Conservation (phyloP, 2,888 invertebrate genomes). For the Acheta domesticus region DNA sequence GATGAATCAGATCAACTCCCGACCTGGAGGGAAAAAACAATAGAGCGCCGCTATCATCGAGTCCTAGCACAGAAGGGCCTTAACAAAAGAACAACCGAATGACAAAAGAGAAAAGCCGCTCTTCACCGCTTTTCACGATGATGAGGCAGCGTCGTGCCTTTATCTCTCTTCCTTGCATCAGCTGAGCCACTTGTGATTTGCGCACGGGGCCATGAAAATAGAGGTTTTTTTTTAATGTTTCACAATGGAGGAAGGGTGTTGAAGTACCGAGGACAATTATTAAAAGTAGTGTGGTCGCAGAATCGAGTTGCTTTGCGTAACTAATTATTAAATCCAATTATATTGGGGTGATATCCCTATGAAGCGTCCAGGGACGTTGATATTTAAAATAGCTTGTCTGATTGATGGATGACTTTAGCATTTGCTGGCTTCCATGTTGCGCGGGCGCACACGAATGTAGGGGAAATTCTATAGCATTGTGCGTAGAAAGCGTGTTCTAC, state of each 20-base stretch:
- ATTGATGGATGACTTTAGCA: not conserved
- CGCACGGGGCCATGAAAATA: not conserved
- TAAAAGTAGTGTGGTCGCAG: not conserved
- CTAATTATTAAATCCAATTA: slow-evolving; percentile 2
- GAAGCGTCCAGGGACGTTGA: slow-evolving; percentile 9
- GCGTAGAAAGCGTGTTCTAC: not conserved
- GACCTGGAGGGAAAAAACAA: slow-evolving; percentile 11
- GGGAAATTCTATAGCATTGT: slow-evolving; percentile 11
- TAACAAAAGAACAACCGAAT: slow-evolving; percentile 18
- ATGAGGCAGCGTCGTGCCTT: slow-evolving; percentile 7
- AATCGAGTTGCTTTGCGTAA: not conserved
- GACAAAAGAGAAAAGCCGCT: slow-evolving; percentile 18
- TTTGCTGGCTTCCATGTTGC: slow-evolving; percentile 1
- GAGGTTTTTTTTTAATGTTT: not conserved
- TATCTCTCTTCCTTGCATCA: slow-evolving; percentile 9
- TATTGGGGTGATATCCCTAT: slow-evolving; percentile 11
- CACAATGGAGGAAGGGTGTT: not conserved
- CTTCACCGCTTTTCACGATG: not conserved
- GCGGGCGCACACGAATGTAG: not conserved
- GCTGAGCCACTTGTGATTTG: slow-evolving; percentile 9
- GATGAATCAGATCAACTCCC: slow-evolving; percentile 1
- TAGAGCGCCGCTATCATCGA: not conserved
- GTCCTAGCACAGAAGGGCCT: not conserved
- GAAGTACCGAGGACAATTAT: not conserved
- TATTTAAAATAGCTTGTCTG: slow-evolving; percentile 18